A percentile compares a stretch with the other conserved stretches of the same genome.
These are phyloP conservation scores for Hypotaenidia philippensis DNA, from an alignment of 2,797 vertebrate species.

Conservation along the genomic window DNA sequence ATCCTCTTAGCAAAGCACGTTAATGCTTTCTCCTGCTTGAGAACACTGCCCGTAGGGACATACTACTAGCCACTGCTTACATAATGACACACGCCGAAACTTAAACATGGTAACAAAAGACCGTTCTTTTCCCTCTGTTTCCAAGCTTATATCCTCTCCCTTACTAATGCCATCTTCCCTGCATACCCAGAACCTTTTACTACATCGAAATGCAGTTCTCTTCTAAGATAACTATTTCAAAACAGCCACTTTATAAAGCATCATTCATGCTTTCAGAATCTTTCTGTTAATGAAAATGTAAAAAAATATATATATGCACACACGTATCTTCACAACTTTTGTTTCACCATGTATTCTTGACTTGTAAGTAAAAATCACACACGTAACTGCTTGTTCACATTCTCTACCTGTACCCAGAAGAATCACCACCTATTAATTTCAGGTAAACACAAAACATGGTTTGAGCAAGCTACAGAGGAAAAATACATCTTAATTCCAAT, in stretches of 20 bases:
- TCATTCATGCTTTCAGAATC: not conserved
- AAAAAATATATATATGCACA: not conserved
- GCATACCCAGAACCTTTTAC: not conserved
- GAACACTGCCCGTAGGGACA: slow-evolving; percentile 89
- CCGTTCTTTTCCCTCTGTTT: slow-evolving; percentile 30
- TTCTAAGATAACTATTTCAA: not conserved
- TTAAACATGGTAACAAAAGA: not conserved
- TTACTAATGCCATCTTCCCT: slow-evolving; percentile 31
- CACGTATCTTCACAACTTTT: not conserved
- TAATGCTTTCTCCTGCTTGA: slow-evolving; percentile 94
- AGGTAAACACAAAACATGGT: not conserved
- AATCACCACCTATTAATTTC: not conserved
- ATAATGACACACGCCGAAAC: not conserved
- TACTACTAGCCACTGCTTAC: slow-evolving; percentile 85
- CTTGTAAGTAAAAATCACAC: not conserved
- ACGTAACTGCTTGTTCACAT: not conserved
- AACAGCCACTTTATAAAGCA: not conserved
- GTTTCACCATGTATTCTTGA: not conserved
- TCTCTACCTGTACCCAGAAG: not conserved
- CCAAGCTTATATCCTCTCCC: slow-evolving; percentile 16
- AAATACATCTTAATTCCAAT: not conserved
- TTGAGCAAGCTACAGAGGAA: not conserved
- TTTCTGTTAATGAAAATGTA: not conserved
- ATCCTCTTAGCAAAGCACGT: slow-evolving; percentile 91
- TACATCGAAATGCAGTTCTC: not conserved